Evolutionary conservation across 2,113 vertebrate genomes (phyloP).

Genomic region (Brienomyrus brachyistius): DNA sequence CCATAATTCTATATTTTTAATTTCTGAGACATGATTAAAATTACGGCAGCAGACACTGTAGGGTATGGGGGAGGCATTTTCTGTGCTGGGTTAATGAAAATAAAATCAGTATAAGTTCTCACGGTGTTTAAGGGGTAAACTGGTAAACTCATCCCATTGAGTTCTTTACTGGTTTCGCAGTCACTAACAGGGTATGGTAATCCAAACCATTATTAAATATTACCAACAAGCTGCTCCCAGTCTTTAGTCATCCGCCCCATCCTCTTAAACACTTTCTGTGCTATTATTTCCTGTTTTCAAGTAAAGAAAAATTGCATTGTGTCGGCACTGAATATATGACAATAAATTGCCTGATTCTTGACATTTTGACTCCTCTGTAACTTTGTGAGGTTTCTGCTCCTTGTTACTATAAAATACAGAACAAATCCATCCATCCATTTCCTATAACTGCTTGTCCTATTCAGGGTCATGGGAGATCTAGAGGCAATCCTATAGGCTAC

Average conservation of each 20-base stretch:
- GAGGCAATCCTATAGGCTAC: too few relatives aligned
- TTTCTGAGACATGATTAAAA: conserved; percentile 8
- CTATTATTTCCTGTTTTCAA: not conserved
- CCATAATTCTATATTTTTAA: conserved; percentile 20
- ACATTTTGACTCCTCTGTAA: not conserved
- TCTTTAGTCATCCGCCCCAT: not conserved
- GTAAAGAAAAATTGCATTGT: not conserved
- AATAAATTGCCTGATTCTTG: not conserved
- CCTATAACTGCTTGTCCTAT: too few relatives aligned
- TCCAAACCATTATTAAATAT: not conserved
- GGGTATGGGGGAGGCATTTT: not conserved
- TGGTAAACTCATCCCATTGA: not conserved
- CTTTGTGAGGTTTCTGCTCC: not conserved
- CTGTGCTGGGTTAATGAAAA: not conserved
- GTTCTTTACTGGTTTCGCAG: not conserved
- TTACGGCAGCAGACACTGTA: not conserved
- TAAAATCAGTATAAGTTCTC: not conserved
- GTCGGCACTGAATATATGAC: not conserved
- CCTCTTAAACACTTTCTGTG: not conserved
- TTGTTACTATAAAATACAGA: not conserved
- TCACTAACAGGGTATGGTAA: not conserved
- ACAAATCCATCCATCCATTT: too few relatives aligned
- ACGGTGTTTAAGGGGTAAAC: not conserved
- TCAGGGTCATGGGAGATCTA: too few relatives aligned
- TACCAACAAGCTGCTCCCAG: not conserved